These are phyloP conservation scores for Neosilurus hyrtlii DNA, from an alignment of 2,797 vertebrate genomes.

Conservation along the genomic window DNA sequence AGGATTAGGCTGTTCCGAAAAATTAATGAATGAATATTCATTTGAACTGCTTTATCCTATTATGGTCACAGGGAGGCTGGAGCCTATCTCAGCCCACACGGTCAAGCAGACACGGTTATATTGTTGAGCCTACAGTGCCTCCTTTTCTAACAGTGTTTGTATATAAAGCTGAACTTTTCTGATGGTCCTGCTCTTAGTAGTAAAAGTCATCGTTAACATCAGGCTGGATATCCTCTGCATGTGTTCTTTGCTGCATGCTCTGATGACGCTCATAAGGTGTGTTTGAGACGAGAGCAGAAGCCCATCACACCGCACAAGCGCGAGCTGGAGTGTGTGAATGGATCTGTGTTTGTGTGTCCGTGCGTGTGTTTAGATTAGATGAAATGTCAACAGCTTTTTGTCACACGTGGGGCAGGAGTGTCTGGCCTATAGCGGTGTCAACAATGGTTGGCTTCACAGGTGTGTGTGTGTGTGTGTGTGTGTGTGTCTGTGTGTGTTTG, in stretches of 20 bases:
- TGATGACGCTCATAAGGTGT: slow-evolving; percentile 2
- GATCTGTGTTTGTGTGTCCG: not conserved
- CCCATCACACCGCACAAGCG: slow-evolving; percentile 33
- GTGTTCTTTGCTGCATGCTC: not conserved
- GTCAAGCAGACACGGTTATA: too few species aligned
- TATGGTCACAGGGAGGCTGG: too few species aligned
- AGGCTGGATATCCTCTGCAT: not conserved
- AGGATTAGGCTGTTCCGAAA: too few species aligned
- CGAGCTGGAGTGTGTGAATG: not conserved
- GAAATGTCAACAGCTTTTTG: slow-evolving; percentile 48
- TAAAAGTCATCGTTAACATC: not conserved
- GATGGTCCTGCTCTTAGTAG: not conserved
- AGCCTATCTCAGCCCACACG: too few species aligned
- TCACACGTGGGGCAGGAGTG: slow-evolving; percentile 42
- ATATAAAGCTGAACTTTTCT: not conserved
- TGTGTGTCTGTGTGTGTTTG: slow-evolving; percentile 29
- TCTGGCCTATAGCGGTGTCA: slow-evolving; percentile 33
- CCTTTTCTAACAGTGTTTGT: too few species aligned
- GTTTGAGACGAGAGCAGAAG: slow-evolving; percentile 42
- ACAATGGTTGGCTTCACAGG: slow-evolving; percentile 32
- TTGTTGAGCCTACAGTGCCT: too few species aligned
- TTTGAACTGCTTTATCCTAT: too few species aligned
- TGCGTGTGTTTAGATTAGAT: slow-evolving; percentile 34
- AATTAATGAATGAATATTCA: too few species aligned
- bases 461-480: slow-evolving; percentile 45